Percentiles rank a stretch among this genome's conserved stretches.
Conservation (phyloP, 2,888 invertebrate genomes). For the Maniola hyperantus region DNA sequence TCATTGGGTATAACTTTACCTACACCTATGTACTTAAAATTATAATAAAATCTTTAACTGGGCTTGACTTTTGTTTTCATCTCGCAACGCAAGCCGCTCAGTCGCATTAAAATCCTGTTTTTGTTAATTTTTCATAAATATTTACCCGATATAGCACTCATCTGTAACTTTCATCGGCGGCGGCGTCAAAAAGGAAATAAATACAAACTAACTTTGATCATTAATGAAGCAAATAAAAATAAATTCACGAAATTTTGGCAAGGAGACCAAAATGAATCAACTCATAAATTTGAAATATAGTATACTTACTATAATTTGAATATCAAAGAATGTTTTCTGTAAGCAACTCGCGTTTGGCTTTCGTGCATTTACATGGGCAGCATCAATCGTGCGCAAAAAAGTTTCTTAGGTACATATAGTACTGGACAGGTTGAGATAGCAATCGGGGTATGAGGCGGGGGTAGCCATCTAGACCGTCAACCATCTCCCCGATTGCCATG, state of each 20-base stretch:
- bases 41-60: no score
- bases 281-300: constrained; percentile 8
- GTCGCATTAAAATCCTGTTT: not conserved
- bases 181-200: constrained; percentile 15
- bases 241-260: constrained; percentile 17
- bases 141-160: constrained; percentile 20
- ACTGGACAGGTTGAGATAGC: no score
- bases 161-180: constrained; percentile 15
- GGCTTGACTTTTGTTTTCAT: not conserved
- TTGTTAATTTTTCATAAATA: constrained; percentile 18
- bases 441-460: no score
- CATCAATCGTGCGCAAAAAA: not conserved
- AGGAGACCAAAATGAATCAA: constrained; percentile 13
- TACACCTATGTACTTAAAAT: no score
- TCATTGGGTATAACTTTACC: no score
- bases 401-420: not conserved
- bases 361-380: not conserved
- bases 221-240: constrained; percentile 18
- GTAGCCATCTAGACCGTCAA: no score
- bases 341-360: not conserved
- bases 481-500: no score
- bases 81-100: not conserved
- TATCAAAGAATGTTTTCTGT: constrained; percentile 6
- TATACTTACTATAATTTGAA: constrained; percentile 5
- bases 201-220: constrained; percentile 22